Evolutionary conservation across 2,797 vertebrate genomes (phyloP).

Genomic region (Limnodromus scolopaceus): DNA sequence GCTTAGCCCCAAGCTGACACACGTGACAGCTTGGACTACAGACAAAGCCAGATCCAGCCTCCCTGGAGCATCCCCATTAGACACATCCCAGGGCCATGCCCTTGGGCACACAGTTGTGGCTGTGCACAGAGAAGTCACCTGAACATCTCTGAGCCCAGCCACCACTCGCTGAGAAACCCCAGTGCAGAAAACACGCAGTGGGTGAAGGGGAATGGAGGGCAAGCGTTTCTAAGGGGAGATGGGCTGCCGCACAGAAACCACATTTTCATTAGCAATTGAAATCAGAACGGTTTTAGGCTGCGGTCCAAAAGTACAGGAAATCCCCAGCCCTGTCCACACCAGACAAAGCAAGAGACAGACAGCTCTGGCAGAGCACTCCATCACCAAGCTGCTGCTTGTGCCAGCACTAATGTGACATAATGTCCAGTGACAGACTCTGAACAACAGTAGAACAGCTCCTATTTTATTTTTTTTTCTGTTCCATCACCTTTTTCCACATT

Average conservation of each 20-base stretch:
- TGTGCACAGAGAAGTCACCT: not conserved
- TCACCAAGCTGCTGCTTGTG: not conserved
- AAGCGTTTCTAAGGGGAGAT: not conserved
- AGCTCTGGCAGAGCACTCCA: not conserved
- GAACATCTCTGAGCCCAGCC: not conserved
- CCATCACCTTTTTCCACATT: not conserved
- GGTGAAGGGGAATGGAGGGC: not conserved
- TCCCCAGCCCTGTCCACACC: slow-evolving; percentile 17
- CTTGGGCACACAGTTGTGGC: not conserved
- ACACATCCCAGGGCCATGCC: not conserved
- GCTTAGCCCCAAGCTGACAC: not conserved
- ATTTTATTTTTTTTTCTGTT: not conserved
- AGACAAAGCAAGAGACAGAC: slow-evolving; percentile 34
- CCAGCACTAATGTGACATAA: slow-evolving; percentile 54
- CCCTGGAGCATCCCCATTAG: not conserved
- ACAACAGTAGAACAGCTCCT: not conserved
- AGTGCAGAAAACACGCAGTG: not conserved
- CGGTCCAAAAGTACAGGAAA: slow-evolving; percentile 51
- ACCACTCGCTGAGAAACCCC: not conserved
- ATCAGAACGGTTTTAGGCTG: slow-evolving; percentile 20
- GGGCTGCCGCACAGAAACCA: not conserved
- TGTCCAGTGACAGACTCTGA: slow-evolving; percentile 22
- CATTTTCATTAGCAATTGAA: slow-evolving; percentile 8
- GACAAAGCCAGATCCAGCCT: not conserved
- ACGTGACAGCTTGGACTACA: not conserved